phyloP scores from a whole-genome alignment of 2,888 invertebrate genomes.

The Cheilosia scutellata region DNA sequence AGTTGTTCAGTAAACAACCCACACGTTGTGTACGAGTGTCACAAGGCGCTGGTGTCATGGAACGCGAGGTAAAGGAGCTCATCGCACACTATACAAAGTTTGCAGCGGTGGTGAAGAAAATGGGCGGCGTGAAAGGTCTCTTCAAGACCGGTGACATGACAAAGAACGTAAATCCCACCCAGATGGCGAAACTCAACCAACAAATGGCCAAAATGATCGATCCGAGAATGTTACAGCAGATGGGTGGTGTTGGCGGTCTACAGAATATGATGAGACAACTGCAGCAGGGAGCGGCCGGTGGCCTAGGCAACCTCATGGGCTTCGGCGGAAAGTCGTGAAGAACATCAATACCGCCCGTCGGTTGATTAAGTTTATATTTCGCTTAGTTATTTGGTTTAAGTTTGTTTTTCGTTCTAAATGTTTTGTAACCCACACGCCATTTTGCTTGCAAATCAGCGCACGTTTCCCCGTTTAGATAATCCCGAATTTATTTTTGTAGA shows the following conservation, averaged over 20 bases:
- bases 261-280: slow-evolving; percentile 98
- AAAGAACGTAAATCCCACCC: slow-evolving; percentile 98
- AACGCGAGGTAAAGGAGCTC: slow-evolving; percentile 98
- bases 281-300: slow-evolving; percentile 88
- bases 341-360: not conserved
- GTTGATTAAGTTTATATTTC: slow-evolving; percentile 51
- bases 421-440: slow-evolving; percentile 45
- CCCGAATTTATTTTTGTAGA: slow-evolving; percentile 36
- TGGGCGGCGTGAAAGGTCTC: slow-evolving; percentile 99
- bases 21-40: slow-evolving; percentile 82
- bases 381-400: slow-evolving; percentile 69
- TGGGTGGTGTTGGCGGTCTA: slow-evolving; percentile 98
- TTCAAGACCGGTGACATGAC: slow-evolving; percentile 99
- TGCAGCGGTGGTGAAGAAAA: slow-evolving; percentile 99
- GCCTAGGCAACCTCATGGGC: slow-evolving; percentile 87
- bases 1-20: slow-evolving; percentile 96
- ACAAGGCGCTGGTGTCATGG: slow-evolving; percentile 95
- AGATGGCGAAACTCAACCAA: slow-evolving; percentile 99
- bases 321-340: slow-evolving; percentile 83
- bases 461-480: slow-evolving; percentile 18
- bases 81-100: slow-evolving; percentile 99
- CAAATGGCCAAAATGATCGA: slow-evolving; percentile 99
- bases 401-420: slow-evolving; percentile 40
- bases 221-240: slow-evolving; percentile 97
- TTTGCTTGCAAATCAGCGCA: slow-evolving; percentile 41